Evolutionary conservation across 2,888 invertebrate species (phyloP).

Genomic region (Lucinisca nassula): DNA sequence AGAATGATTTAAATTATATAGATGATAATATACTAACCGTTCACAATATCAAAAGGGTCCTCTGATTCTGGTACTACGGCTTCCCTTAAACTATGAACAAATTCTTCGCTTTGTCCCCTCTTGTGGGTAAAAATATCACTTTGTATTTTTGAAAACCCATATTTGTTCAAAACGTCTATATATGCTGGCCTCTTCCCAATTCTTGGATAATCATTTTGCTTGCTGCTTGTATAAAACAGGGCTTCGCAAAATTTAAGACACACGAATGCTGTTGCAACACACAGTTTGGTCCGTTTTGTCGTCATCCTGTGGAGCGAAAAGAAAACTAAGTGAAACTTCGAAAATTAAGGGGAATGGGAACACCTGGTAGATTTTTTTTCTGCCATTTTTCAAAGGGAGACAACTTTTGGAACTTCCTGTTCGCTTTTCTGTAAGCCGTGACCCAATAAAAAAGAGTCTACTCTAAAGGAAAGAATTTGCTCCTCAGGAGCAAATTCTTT

Average conservation of each 20-base stretch:
- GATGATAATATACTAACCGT: not conserved
- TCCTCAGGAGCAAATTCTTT: too few relatives aligned
- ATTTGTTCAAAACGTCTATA: not conserved
- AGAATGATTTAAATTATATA: too few relatives aligned
- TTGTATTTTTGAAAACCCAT: not conserved
- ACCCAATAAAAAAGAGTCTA: too few relatives aligned
- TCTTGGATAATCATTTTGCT: slow-evolving; percentile 60
- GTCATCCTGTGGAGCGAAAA: not conserved
- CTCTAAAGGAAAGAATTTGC: too few relatives aligned
- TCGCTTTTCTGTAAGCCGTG: too few relatives aligned
- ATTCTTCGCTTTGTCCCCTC: not conserved
- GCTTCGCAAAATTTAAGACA: slow-evolving; percentile 10
- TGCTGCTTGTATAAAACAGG: slow-evolving; percentile 56
- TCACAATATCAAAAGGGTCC: not conserved
- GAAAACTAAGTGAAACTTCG: not conserved
- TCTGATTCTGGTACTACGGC: not conserved
- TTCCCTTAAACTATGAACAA: slow-evolving; percentile 1
- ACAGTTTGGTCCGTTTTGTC: not conserved
- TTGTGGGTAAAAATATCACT: not conserved
- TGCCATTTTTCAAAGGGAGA: too few relatives aligned
- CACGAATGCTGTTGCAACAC: not conserved
- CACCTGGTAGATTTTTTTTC: too few relatives aligned
- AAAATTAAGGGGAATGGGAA: too few relatives aligned
- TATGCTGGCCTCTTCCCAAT: slow-evolving; percentile 50
- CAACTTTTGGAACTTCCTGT: too few relatives aligned